These are phyloP conservation scores for Proisotoma minuta DNA, from an alignment of 2,888 invertebrate species.

Conservation along the genomic window DNA sequence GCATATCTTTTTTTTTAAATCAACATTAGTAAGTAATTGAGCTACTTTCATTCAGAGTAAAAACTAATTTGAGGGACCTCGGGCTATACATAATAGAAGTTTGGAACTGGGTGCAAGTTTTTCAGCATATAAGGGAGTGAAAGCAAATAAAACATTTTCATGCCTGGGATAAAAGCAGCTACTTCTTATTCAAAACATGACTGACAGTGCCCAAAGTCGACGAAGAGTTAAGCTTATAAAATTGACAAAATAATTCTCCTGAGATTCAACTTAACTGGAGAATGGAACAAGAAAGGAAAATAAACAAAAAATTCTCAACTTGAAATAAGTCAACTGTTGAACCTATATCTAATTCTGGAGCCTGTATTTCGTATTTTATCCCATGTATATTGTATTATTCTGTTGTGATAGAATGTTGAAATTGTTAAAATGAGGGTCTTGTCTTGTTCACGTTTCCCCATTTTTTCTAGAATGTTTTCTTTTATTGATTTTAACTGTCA, in stretches of 20 bases:
- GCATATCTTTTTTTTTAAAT: too few relatives aligned
- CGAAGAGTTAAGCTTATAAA: conserved; percentile 4
- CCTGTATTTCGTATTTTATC: too few relatives aligned
- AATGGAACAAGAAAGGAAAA: neutral
- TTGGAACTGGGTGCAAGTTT: neutral
- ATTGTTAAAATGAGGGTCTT: too few relatives aligned
- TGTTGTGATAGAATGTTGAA: neutral
- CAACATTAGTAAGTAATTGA: too few relatives aligned
- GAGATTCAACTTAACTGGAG: conserved; percentile 2
- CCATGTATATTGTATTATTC: neutral
- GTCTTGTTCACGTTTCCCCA: too few relatives aligned
- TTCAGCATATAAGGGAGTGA: neutral
- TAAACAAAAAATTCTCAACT: neutral
- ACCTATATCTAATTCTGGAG: neutral
- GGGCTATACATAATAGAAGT: too few relatives aligned
- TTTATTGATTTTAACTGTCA: neutral
- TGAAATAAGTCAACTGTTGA: neutral
- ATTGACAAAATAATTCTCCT: conserved; percentile 1
- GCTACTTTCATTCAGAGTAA: too few relatives aligned
- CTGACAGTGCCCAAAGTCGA: neutral
- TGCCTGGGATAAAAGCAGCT: neutral
- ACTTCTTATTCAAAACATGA: conserved; percentile 1
- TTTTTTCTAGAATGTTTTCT: neutral
- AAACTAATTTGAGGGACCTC: too few relatives aligned
- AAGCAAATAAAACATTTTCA: neutral